Evolutionary conservation across 2,797 vertebrate genomes (phyloP).

Genomic region (Sebastes minor): DNA sequence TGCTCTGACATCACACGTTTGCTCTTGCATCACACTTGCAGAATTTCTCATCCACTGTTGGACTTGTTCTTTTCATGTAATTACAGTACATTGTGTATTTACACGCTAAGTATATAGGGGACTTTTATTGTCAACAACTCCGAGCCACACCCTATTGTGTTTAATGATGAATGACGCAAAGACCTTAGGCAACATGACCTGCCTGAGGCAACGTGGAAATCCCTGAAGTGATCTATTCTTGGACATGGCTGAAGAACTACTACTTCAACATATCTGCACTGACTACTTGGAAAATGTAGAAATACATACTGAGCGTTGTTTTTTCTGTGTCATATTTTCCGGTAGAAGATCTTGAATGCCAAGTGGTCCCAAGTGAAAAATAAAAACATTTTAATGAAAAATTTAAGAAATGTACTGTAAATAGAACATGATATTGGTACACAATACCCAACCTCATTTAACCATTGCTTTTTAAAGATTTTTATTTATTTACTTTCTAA

Average conservation of each 20-base stretch:
- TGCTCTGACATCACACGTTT: neutral
- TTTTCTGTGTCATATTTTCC: neutral
- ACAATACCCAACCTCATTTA: neutral
- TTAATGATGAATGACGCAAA: neutral
- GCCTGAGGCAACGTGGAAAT: neutral
- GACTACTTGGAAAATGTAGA: neutral
- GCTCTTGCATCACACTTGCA: conserved; percentile 38
- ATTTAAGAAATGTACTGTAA: neutral
- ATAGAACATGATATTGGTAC: neutral
- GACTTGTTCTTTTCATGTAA: neutral
- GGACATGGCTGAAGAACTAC: neutral
- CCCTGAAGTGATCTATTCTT: neutral
- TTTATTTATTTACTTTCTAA: neutral
- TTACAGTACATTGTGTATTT: neutral
- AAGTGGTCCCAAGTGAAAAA: neutral
- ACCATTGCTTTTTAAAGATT: neutral
- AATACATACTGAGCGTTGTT: neutral
- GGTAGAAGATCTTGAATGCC: neutral
- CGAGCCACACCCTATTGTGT: neutral
- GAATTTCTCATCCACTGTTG: conserved; percentile 9
- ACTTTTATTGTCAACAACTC: neutral
- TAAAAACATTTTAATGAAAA: neutral
- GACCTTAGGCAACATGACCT: neutral
- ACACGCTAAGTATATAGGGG: neutral
- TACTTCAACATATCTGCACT: neutral